Base-by-base conservation (phyloP, 2,113 vertebrate genomes). In the Heterotilapia buettikoferi region DNA sequence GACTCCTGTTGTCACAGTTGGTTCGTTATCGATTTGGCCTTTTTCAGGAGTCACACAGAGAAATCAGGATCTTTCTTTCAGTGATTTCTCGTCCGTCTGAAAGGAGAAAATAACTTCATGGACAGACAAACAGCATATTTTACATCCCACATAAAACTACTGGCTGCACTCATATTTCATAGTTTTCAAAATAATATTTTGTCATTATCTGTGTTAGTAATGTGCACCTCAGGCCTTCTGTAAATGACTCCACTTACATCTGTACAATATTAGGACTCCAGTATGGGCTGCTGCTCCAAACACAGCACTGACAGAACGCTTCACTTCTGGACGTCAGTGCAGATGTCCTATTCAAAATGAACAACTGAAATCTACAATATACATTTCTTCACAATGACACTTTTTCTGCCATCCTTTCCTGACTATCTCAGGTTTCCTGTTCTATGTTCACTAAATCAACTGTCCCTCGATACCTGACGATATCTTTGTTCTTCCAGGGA, bases 271-370 rank as follows among this genome's bases (percentile, higher is more conserved):
- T 18, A 73, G 68, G 21, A 24, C 68, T 45, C 5, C 13, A 73
- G 38, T 73, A 24, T 3, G 13, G 36, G 21, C 38, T 71, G n/a
- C n/a, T 19, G 2, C 31, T 66, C 61, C 31, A 66, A 36, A 66
- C 29, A 24, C 36, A 71, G 66, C 66, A 45, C 8, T 45, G 38
- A 73, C 66, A 73, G 1, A 18, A 26, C 31, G 3, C 68, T 45
- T n/a, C 50, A n/a, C 19, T 9, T 26, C 68, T 73, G 38, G 5
- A 9, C 14, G 3, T 21, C 3, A 1, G 38, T 45, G 38, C 38
- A 43, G 38, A 26, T 10, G 68, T 26, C 0, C 0, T 2, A 4
- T 45, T 45, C 14, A 73, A 26, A 47, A 73, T 0, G 8, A 43
- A 43, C 13, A 45, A 26, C 13, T 71, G 12, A 40, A 68, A 43